Evolutionary conservation across 2,888 invertebrate genomes (phyloP), one percentile per base, ranked within the genome.

Genomic region (Lymantria dispar): DNA sequence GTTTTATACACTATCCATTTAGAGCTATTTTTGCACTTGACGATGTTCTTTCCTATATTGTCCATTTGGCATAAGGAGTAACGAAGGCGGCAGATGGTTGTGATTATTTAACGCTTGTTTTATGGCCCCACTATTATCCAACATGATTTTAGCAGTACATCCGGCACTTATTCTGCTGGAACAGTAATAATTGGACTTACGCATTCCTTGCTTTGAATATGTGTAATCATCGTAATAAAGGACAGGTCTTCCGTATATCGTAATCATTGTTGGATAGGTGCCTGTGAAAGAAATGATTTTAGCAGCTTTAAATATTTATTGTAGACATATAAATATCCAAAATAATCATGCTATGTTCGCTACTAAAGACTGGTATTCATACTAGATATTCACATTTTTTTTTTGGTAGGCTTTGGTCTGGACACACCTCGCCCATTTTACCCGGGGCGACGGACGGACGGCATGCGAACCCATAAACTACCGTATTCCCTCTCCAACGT

Each of bases 11-110:
- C n/a, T 22, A 2, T 22, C 22, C 22, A 3, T 22, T 22, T n/a
- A 3, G 22, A 22, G 22, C 22, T 22, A 22, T 22, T 22, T 22
- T 5, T 22, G 3, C 22, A 22, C 22, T 22, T 1, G 3, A 33
- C 8, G 3, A 33, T 8, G 33, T 10, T 14, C 33, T 48, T 38
- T 3, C 43, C 48, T 12, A 50, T 30, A 38, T 43, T 22, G 12
- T 9, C 51, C 14, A 11, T 39, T 13, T 52, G 12, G 10, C 8
- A 15, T 8, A 3, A 7, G 42, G 29, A 50, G 10, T 11, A 50
- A 11, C 11, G 37, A 37, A 9, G 50, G 50, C 9, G 54, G 54
- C 14, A 41, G 55, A 43, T 80, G 79, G 45, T 71, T 79, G 48
- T 83, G 80, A 0, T 63, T 46, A 0, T 54, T 60, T 0, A 58